phyloP scores from a whole-genome alignment of 2,888 invertebrate species.

The Melanotus villosus region DNA sequence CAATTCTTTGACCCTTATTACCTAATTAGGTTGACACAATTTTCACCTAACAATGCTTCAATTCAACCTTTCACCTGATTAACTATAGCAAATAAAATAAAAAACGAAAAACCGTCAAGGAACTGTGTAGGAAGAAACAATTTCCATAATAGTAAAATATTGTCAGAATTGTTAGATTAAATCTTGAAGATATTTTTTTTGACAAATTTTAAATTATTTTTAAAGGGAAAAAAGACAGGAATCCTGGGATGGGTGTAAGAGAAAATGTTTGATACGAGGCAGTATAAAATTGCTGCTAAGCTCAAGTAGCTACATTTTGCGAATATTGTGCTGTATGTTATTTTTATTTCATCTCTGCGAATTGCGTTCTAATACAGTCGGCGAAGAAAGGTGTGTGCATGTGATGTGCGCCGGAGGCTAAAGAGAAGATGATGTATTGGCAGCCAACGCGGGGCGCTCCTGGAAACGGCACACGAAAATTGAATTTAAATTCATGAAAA shows the following conservation, averaged over 20 bases:
- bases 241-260: background rate
- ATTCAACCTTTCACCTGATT: too few relatives aligned
- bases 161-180: too few relatives aligned
- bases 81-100: too few relatives aligned
- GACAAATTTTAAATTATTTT: background rate
- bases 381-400: conserved; percentile 56
- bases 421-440: conserved; percentile 66
- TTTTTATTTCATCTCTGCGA: conserved; percentile 48
- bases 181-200: background rate
- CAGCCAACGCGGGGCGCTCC: conserved; percentile 57
- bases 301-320: conserved; percentile 39
- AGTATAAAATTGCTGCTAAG: conserved; percentile 23
- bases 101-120: too few relatives aligned
- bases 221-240: too few relatives aligned
- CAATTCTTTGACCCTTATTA: too few relatives aligned
- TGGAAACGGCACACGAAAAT: conserved; percentile 66
- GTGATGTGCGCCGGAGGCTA: conserved; percentile 59
- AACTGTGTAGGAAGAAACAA: too few relatives aligned
- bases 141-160: too few relatives aligned
- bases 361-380: conserved; percentile 54
- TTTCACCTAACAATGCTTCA: too few relatives aligned
- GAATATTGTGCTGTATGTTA: conserved; percentile 45
- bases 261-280: conserved; percentile 11
- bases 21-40: too few relatives aligned
- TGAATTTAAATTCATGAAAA: conserved; percentile 68